Conservation (phyloP, 2,888 invertebrate species). For the Lacanobia wlatinum region DNA sequence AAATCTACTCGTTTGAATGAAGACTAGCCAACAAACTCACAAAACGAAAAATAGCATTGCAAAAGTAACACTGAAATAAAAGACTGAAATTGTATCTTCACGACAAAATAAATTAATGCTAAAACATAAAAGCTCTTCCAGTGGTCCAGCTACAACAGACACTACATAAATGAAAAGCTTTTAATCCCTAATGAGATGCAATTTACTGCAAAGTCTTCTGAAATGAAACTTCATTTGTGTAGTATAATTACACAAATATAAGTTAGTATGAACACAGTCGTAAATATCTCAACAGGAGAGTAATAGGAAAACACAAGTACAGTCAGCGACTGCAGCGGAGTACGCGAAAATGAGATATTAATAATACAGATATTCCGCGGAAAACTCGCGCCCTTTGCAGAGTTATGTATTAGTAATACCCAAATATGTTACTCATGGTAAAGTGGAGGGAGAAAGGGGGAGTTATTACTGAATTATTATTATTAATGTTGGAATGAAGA, state of each 20-base stretch:
- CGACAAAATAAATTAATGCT: constrained; percentile 2
- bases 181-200: constrained; percentile 27
- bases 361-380: constrained; percentile 21
- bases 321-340: not conserved
- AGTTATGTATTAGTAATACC: constrained; percentile 5
- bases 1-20: not conserved
- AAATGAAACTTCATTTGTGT: constrained; percentile 17
- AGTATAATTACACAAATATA: constrained; percentile 1
- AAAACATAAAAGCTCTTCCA: not conserved
- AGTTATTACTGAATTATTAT: not conserved
- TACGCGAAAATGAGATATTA: constrained; percentile 26
- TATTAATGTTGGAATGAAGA: constrained; percentile 12
- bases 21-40: no score
- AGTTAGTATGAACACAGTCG: not conserved
- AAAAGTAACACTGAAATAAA: constrained; percentile 2
- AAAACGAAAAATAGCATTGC: not conserved
- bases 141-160: not conserved
- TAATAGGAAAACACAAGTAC: constrained; percentile 4
- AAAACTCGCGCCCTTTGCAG: not conserved
- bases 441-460: not conserved
- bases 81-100: not conserved
- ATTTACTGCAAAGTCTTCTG: constrained; percentile 3
- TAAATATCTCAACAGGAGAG: not conserved
- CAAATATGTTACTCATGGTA: constrained; percentile 18
- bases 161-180: constrained; percentile 24